Evolutionary conservation across 2,888 invertebrate genomes (phyloP), one percentile per base, ranked within the genome.

Genomic region (Orthonevra nobilis): DNA sequence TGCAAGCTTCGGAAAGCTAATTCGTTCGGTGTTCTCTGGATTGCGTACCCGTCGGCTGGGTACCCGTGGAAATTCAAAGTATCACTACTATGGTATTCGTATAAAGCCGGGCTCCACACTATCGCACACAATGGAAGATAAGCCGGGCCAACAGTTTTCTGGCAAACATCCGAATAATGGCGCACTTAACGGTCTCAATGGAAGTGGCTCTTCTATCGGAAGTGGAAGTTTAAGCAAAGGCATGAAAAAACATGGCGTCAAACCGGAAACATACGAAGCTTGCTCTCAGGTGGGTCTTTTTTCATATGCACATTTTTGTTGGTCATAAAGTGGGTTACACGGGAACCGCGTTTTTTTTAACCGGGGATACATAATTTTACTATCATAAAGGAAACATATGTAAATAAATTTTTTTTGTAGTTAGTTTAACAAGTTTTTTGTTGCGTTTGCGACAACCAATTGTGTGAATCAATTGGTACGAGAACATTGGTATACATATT

Each of bases 31-130:
- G 77, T 99, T 99, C 91, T 92, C 98, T 83, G 99, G 99, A 12
- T 91, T 99, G 84, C 91, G 98, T 81, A 99, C 99, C 10, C 90
- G 97, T 83, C 92, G 99, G 60, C 91, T 99, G 42, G 99, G 99
- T 81, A 99, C 99, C 2, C 92, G 96, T 84, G 98, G 98, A 28
- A 98, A 99, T 90, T 98, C 98, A 20, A 99, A 98, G 89, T 99
- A 99, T 89, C 99, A 99, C 90, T 99, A 99, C 90, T 99, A 99
- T 90, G 99, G 99, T n/a, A 99, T 99, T 83, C 92, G 99, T 28
- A 96, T 98, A 63, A 98, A 98, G 89, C 95, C 96, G 0, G 94
- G 92, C 66, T 96, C 96, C 1, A 91, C 93, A 5, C 87, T 96
- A 79, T 92, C 85, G 83, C 91, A 91, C 79, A 88, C 92, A 81